phyloP scores from a whole-genome alignment of 2,888 invertebrate genomes.

The Eueremaeus valkanovi region DNA sequence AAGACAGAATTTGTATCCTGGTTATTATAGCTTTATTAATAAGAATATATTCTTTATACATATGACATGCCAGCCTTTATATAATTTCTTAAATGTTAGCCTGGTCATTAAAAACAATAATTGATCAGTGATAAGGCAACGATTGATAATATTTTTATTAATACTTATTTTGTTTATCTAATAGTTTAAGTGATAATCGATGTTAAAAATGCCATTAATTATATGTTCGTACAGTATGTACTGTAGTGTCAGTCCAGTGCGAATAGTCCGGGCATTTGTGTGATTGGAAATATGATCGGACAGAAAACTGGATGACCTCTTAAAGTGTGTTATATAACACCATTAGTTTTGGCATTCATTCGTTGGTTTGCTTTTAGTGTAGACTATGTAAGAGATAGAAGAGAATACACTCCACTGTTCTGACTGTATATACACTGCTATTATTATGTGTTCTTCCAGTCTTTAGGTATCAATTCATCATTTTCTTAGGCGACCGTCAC shows the following conservation, averaged over 20 bases:
- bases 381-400: neutral
- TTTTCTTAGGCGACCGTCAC: conserved; percentile 31
- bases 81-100: no score
- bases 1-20: no score
- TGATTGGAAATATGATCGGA: conserved; percentile 16
- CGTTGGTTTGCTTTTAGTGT: conserved; percentile 10
- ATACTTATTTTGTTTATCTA: neutral
- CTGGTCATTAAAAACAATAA: no score
- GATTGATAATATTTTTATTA: no score
- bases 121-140: no score
- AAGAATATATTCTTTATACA: no score
- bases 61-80: no score
- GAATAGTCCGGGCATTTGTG: conserved; percentile 9
- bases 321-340: conserved; percentile 23
- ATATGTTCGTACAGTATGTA: neutral
- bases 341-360: conserved; percentile 2
- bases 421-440: neutral
- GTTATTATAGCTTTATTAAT: no score
- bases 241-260: neutral
- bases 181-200: neutral
- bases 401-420: no score
- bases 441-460: conserved; percentile 22
- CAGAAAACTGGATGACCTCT: neutral
- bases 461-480: conserved; percentile 34
- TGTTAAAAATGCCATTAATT: neutral